Base-by-base conservation (phyloP, 1,140 invertebrate species). In the Leptoteleia sp. region DNA sequence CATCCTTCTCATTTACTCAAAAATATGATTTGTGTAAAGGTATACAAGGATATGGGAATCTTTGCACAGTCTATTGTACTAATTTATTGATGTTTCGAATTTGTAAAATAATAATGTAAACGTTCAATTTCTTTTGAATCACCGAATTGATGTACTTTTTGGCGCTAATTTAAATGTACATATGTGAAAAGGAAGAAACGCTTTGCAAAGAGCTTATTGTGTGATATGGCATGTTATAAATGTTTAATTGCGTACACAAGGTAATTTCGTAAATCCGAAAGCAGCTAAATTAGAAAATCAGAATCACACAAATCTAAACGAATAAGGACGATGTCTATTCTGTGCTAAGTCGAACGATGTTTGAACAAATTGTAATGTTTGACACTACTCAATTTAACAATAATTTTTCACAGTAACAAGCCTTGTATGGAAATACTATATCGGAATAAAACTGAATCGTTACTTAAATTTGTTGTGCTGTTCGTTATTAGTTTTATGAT, bases 381-480 rank as follows among this genome's bases (percentile, higher is more conserved):
- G 22, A 64, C 12, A 35, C 40, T 73, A 65, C 3, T 64, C 50
- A 38, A 43, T 43, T 61, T 59, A 52, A 61, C 11, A 47, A 47
- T 57, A 40, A 59, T 71, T 71, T 71, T 61, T 61, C 37, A 71
- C 67, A 71, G 38, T 70, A 70, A 59, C 45, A 70, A 70, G 65
- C 65, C 52, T 59, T 70, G 65, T 70, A 70, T 59, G 52, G 16
- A 68, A 47, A 67, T 55, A 40, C 40, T 40, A 57, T 38, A 52
- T 59, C 16, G 33, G 38, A 71, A 71, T 61, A 61, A 71, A 71
- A 71, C 29, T 71, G 55, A 71, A 61, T 61, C 67, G 67, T 71
- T 71, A 71, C 64, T 67, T 55, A 67, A 50, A 45, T 31, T n/a
- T 1, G 11, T 42, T 37, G 27, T 40, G 35, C 38, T 8, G 9